A percentile compares a stretch with the other conserved stretches of the same genome.
These are phyloP conservation scores for Ferrisia virgata DNA, from an alignment of 2,888 invertebrate genomes.

Conservation along the genomic window DNA sequence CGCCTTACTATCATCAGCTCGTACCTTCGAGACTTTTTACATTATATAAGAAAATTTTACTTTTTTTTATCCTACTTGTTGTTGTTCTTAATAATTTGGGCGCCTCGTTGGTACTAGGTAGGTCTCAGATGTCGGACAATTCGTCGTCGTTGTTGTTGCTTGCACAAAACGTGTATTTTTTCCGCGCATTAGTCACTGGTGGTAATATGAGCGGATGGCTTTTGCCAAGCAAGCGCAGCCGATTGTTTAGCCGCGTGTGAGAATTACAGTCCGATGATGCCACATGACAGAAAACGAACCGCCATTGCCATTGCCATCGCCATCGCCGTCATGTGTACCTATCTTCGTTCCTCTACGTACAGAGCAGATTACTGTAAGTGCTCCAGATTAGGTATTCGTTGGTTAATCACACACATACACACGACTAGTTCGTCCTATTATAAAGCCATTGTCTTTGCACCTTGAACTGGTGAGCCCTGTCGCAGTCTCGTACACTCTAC, in stretches of 20 bases:
- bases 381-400: slow-evolving; percentile 6
- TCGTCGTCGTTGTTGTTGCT: no score
- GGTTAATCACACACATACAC: not conserved
- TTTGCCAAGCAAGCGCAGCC: no score
- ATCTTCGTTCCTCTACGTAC: not conserved
- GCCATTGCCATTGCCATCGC: no score
- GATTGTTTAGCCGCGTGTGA: slow-evolving; percentile 13
- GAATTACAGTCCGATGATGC: no score
- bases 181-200: not conserved
- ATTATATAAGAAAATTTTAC: slow-evolving; percentile 6
- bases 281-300: no score
- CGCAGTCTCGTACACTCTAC: not conserved
- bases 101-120: not conserved
- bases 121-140: not conserved
- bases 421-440: not conserved
- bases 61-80: no score
- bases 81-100: slow-evolving; percentile 1
- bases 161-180: not conserved
- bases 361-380: not conserved
- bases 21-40: no score
- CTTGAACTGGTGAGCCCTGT: not conserved
- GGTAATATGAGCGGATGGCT: no score
- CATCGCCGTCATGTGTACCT: no score
- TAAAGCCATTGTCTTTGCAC: slow-evolving; percentile 17
- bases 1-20: not conserved